Percentiles rank a stretch among this genome's conserved stretches.
These are phyloP conservation scores for Eupithecia dodoneata DNA, from an alignment of 2,888 invertebrate species.

Conservation along the genomic window DNA sequence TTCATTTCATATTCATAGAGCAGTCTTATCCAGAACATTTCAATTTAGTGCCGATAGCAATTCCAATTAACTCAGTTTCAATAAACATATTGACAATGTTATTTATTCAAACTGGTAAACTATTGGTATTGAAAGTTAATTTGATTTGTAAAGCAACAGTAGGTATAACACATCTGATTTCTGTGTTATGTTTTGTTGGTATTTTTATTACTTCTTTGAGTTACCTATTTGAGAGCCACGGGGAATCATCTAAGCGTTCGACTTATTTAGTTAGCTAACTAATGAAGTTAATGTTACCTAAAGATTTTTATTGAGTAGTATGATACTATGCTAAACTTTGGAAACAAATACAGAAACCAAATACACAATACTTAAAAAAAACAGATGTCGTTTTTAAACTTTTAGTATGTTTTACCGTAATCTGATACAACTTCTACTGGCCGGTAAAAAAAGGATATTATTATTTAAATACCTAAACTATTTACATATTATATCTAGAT, in stretches of 20 bases:
- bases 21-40: conserved; percentile 63
- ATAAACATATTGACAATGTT: conserved; percentile 43
- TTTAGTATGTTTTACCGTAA: background rate
- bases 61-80: conserved; percentile 48
- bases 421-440: conserved; percentile 18
- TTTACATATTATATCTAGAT: conserved; percentile 33
- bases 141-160: conserved; percentile 23
- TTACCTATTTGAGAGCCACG: background rate
- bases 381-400: background rate
- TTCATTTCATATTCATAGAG: conserved; percentile 60
- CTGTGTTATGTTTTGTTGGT: background rate
- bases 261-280: background rate
- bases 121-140: conserved; percentile 29
- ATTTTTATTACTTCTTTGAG: background rate
- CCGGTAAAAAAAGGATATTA: conserved; percentile 32
- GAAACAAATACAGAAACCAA: background rate
- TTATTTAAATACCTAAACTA: conserved; percentile 13
- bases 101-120: conserved; percentile 29
- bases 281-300: background rate
- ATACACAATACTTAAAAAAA: background rate
- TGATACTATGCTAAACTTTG: background rate
- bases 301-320: background rate
- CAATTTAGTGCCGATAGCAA: conserved; percentile 49
- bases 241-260: background rate
- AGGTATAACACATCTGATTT: background rate